Evolutionary conservation across 2,888 invertebrate genomes (phyloP), one percentile per base, ranked within the genome.

Genomic region (Erebia epiphron): DNA sequence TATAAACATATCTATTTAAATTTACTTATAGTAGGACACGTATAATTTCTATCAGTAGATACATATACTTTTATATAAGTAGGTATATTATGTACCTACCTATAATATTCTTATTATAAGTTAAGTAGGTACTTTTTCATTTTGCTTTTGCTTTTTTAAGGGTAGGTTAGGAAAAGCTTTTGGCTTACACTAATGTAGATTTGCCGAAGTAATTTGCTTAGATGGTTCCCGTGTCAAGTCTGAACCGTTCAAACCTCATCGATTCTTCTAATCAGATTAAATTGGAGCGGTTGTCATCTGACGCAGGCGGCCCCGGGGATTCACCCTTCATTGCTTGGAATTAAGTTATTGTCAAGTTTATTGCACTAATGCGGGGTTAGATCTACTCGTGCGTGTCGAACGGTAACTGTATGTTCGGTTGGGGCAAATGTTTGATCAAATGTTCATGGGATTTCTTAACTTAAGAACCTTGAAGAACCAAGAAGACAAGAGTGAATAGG

Each of bases 331-430:
- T 84, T 83, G 87, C 83, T 82, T 80, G 77, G 87, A 92, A 92
- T 92, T 91, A 90, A 92, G 92, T 92, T 92, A 92, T 92, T 89
- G 91, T 91, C 88, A 84, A 90, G 92, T 90, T 91, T 90, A 90
- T 86, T 88, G 90, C 90, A 86, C 89, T 90, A 91, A 91, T 90
- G 90, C 85, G 85, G 91, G 88, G 90, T 87, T 86, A 85, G 75
- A 76, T 71, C 76, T 73, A 73, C 67, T 77, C 76, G 80, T 81
- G 83, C 76, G 80, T 80, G 77, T 50, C 63, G 66, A 60, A 46
- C 49, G 65, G 16, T 50, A 26, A 56, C 49, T 41, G 58, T 56
- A 18, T 49, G 52, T 2, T 58, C 21, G n/a, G 67, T 70, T 70
- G 70, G 70, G 49, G 26, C 72, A 54, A 75, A 74, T 65, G 70